Evolutionary conservation across 2,888 invertebrate species (phyloP).

Genomic region (Xiphydria camelus): DNA sequence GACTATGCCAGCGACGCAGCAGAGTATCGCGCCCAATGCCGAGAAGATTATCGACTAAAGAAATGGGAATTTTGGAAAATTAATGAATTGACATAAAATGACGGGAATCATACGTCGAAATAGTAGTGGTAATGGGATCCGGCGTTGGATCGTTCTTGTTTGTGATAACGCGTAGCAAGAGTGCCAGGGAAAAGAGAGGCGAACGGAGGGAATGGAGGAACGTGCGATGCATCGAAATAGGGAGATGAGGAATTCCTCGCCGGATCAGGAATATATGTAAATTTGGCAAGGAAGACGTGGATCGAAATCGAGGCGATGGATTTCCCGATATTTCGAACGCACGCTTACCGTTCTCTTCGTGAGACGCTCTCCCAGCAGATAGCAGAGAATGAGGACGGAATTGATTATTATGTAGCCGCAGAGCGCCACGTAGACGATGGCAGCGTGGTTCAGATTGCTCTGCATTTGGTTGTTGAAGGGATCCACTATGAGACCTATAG

Average conservation of each 20-base stretch:
- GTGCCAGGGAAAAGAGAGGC: no score
- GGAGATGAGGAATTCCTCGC: background rate
- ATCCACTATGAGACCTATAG: slow-evolving; percentile 66
- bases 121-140: no score
- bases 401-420: slow-evolving; percentile 70
- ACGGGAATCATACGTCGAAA: no score
- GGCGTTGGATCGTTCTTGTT: no score
- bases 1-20: slow-evolving; percentile 68
- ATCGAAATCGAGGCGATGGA: no score
- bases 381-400: slow-evolving; percentile 63
- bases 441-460: slow-evolving; percentile 62
- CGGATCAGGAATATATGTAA: background rate
- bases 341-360: slow-evolving; percentile 64
- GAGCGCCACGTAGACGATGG: slow-evolving; percentile 68
- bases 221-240: background rate
- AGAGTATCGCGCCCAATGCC: slow-evolving; percentile 64
- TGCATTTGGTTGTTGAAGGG: slow-evolving; percentile 60
- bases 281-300: background rate
- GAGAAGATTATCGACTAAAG: slow-evolving; percentile 64
- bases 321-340: background rate
- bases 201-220: background rate
- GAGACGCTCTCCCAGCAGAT: slow-evolving; percentile 64
- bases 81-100: background rate
- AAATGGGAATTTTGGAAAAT: slow-evolving; percentile 1
- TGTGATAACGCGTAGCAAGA: no score